Percentiles rank a stretch among this genome's conserved stretches.
Evolutionary conservation across 2,888 invertebrate genomes (phyloP).

Genomic region (Drosophila sordidula): DNA sequence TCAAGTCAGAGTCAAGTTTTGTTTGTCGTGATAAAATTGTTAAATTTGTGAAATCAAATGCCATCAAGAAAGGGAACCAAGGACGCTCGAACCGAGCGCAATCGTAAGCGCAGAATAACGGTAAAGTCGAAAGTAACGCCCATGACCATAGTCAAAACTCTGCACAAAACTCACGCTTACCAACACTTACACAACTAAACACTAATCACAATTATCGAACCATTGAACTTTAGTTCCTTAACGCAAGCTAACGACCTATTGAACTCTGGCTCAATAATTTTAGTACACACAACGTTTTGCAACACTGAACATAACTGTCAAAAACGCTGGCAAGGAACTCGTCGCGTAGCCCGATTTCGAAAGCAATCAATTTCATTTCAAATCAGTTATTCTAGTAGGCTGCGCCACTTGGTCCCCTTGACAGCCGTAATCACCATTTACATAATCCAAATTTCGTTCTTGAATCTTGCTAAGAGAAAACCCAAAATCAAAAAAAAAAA

Average conservation of each 20-base stretch:
- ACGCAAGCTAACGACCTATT: too few relatives aligned
- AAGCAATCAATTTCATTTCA: not conserved
- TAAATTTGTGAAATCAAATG: too few relatives aligned
- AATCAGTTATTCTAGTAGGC: constrained; percentile 6
- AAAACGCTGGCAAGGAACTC: constrained; percentile 3
- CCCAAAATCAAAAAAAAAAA: not conserved
- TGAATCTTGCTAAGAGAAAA: constrained; percentile 3
- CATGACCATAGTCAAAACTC: constrained; percentile 11
- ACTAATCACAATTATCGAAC: constrained; percentile 21
- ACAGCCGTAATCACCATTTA: constrained; percentile 2
- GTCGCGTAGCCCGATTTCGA: not conserved
- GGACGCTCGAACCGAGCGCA: too few relatives aligned
- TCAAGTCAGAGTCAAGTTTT: too few relatives aligned
- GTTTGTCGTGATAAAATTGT: too few relatives aligned
- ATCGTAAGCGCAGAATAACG: not conserved
- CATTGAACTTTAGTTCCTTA: not conserved
- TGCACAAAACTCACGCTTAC: constrained; percentile 70
- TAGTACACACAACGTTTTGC: constrained; percentile 14
- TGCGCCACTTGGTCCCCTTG: constrained; percentile 10
- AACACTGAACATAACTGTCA: constrained; percentile 40
- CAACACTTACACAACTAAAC: constrained; percentile 51
- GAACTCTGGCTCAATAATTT: constrained; percentile 5
- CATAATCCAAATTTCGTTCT: constrained; percentile 8
- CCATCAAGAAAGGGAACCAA: too few relatives aligned
- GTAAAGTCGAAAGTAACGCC: not conserved